These are phyloP conservation scores for Thalassophryne amazonica DNA, from an alignment of 2,797 vertebrate species.

Conservation along the genomic window DNA sequence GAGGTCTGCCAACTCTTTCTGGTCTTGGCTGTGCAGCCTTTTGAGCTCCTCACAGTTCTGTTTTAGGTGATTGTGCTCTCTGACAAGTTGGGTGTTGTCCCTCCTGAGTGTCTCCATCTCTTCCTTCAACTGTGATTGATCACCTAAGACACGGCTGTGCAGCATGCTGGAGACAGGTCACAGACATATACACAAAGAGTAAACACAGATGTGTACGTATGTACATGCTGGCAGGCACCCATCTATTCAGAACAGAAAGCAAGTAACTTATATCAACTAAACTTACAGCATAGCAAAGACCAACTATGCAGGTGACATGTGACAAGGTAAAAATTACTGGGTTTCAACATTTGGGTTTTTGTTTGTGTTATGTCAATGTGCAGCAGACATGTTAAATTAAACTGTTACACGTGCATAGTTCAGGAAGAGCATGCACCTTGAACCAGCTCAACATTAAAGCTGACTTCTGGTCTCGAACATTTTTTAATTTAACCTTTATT, in stretches of 20 bases:
- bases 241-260: not conserved
- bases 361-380: too few relatives aligned
- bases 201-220: not conserved
- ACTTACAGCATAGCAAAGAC: not conserved
- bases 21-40: conserved; percentile 88
- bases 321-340: too few relatives aligned
- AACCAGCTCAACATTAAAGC: too few relatives aligned
- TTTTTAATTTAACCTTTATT: too few relatives aligned
- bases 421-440: too few relatives aligned
- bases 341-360: too few relatives aligned
- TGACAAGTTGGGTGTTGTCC: conserved; percentile 87
- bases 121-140: conserved; percentile 94
- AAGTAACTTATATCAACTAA: not conserved
- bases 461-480: too few relatives aligned
- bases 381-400: too few relatives aligned
- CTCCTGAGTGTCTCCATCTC: conserved; percentile 91
- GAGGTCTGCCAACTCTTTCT: conserved; percentile 91
- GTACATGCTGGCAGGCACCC: not conserved
- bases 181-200: not conserved
- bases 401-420: too few relatives aligned
- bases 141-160: conserved; percentile 91
- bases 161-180: conserved; percentile 80
- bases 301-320: not conserved
- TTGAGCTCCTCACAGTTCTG: conserved; percentile 95
- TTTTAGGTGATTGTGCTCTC: conserved; percentile 93